Evolutionary conservation across 1,140 invertebrate species (phyloP).

Genomic region (Cydia strobilella): DNA sequence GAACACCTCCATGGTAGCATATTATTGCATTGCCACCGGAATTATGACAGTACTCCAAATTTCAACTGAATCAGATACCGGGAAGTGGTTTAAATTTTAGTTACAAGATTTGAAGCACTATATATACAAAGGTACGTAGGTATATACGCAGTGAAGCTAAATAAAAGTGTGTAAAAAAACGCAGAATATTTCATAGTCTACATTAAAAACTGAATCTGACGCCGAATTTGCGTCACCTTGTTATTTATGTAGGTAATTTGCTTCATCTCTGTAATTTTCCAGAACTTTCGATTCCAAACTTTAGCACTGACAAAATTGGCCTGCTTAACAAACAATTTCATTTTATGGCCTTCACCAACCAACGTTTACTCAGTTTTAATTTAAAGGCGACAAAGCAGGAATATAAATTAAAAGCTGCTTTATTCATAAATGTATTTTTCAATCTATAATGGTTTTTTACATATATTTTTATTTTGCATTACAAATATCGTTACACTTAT

Average conservation of each 20-base stretch:
- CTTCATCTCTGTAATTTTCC: conserved; percentile 57
- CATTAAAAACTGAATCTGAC: conserved; percentile 31
- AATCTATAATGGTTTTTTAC: neutral
- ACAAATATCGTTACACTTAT: conserved; percentile 10
- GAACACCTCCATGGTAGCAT: too few relatives aligned
- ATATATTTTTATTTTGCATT: conserved; percentile 12
- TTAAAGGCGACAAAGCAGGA: conserved; percentile 5
- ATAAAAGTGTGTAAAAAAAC: too few relatives aligned
- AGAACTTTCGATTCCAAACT: conserved; percentile 60
- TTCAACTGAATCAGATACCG: too few relatives aligned
- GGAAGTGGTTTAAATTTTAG: too few relatives aligned
- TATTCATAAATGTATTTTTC: neutral
- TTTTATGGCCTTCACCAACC: conserved; percentile 20
- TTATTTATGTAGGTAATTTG: conserved; percentile 61
- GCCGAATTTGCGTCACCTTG: conserved; percentile 42
- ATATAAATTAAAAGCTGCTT: conserved; percentile 5
- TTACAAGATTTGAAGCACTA: too few relatives aligned
- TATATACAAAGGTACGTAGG: too few relatives aligned
- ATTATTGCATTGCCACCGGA: too few relatives aligned
- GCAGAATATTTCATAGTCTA: neutral
- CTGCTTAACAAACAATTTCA: conserved; percentile 55
- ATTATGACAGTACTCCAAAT: too few relatives aligned
- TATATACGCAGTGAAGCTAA: too few relatives aligned
- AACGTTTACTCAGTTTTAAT: neutral
- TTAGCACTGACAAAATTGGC: conserved; percentile 54